Percentiles rank a stretch among this genome's conserved stretches.
phyloP scores from a whole-genome alignment of 2,797 vertebrate genomes.

The Margarornis squamiger region DNA sequence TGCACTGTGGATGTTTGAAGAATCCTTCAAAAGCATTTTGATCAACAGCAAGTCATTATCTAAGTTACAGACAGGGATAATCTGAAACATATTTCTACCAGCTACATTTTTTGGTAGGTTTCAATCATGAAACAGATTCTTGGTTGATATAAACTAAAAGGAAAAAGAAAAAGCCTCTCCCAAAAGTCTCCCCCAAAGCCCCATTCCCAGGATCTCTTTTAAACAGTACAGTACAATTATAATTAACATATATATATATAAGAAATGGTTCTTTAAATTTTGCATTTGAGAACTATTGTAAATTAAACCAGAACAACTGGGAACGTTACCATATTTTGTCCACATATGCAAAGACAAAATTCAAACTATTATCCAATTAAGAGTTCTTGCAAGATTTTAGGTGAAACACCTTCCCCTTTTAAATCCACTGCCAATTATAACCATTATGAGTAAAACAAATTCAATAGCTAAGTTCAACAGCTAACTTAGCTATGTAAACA shows the following conservation, averaged over 20 bases:
- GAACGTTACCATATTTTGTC: not conserved
- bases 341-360: not conserved
- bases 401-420: not conserved
- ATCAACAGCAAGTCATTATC: not conserved
- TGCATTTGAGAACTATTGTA: not conserved
- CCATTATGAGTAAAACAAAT: not conserved
- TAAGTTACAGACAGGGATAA: not conserved
- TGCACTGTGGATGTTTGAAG: not conserved
- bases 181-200: not conserved
- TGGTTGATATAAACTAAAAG: not conserved
- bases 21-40: not conserved
- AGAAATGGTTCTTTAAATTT: not conserved
- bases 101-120: not conserved
- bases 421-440: not conserved
- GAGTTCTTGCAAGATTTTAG: not conserved
- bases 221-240: not conserved
- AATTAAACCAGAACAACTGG: not conserved
- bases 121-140: not conserved
- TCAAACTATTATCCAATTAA: not conserved
- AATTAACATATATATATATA: too few species aligned
- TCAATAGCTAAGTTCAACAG: not conserved
- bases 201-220: not conserved
- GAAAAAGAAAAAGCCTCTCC: not conserved
- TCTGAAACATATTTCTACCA: not conserved
- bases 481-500: not conserved